Percentiles rank a stretch among this genome's conserved stretches.
phyloP scores from a whole-genome alignment of 2,888 invertebrate species.

The Stratiomys singularior region DNA sequence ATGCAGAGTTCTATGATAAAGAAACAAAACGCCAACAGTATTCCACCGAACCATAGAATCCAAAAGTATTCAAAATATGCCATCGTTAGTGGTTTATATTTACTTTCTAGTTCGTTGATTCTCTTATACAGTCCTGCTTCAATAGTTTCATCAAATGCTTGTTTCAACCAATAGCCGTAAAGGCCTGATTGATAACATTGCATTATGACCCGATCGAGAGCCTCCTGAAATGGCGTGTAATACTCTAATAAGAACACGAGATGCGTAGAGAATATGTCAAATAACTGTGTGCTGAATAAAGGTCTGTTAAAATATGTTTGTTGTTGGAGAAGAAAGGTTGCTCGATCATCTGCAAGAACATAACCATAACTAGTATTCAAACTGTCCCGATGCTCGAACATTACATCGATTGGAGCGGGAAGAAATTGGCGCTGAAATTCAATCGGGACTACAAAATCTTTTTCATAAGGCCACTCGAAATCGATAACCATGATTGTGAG shows the following conservation, averaged over 20 bases:
- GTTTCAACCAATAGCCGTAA: neutral
- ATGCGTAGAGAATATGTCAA: neutral
- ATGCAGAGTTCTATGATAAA: neutral
- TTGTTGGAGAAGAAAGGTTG: neutral
- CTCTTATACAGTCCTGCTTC: neutral
- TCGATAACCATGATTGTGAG: neutral
- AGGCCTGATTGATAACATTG: slow-evolving; percentile 6
- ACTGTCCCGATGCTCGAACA: neutral
- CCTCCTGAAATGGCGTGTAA: slow-evolving; percentile 18
- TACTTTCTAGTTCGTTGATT: neutral
- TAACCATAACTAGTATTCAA: slow-evolving; percentile 10
- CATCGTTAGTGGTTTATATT: neutral
- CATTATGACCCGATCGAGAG: slow-evolving; percentile 14
- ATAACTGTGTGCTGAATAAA: neutral
- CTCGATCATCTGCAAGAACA: neutral
- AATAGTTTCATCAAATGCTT: neutral
- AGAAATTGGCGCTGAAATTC: neutral
- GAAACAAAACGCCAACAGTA: neutral
- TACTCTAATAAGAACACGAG: neutral
- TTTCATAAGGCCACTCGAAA: neutral
- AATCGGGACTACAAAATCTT: neutral
- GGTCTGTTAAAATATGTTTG: neutral
- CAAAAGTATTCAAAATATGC: slow-evolving; percentile 5
- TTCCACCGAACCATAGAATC: slow-evolving; percentile 6
- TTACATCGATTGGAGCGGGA: neutral